Conservation (phyloP, 2,888 invertebrate genomes). For the Drosophila helvetica region DNA sequence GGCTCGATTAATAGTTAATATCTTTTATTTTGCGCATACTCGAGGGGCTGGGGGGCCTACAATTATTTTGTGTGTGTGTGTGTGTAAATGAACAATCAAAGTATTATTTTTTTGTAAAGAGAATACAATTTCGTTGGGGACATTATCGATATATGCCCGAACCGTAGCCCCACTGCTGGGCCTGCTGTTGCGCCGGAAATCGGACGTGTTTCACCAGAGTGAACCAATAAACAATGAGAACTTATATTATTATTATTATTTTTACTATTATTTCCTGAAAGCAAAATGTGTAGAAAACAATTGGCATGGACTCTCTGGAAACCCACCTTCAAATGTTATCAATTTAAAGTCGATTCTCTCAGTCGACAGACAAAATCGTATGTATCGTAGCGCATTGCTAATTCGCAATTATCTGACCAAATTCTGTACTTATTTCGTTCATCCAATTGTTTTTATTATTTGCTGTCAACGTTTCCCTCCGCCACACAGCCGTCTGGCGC, state of each 20-base stretch:
- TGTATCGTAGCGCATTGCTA: conserved; percentile 27
- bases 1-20: conserved; percentile 51
- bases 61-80: conserved; percentile 7
- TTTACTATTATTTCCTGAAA: no score
- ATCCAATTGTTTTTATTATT: conserved; percentile 45
- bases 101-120: not conserved
- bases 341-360: no score
- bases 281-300: no score
- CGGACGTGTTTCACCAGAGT: no score
- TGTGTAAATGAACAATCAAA: not conserved
- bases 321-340: not conserved
- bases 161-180: conserved; percentile 85
- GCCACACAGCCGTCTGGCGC: conserved; percentile 35
- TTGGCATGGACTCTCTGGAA: no score
- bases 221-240: no score
- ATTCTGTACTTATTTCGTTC: conserved; percentile 12
- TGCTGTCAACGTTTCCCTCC: conserved; percentile 53
- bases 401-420: conserved; percentile 29
- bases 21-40: conserved; percentile 42
- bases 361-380: not conserved
- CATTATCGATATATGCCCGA: no score
- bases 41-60: conserved; percentile 15
- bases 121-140: conserved; percentile 12
- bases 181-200: conserved; percentile 56
- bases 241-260: no score